Base-by-base conservation (phyloP, 1,140 invertebrate genomes). In the Hypothenemus hampei region DNA sequence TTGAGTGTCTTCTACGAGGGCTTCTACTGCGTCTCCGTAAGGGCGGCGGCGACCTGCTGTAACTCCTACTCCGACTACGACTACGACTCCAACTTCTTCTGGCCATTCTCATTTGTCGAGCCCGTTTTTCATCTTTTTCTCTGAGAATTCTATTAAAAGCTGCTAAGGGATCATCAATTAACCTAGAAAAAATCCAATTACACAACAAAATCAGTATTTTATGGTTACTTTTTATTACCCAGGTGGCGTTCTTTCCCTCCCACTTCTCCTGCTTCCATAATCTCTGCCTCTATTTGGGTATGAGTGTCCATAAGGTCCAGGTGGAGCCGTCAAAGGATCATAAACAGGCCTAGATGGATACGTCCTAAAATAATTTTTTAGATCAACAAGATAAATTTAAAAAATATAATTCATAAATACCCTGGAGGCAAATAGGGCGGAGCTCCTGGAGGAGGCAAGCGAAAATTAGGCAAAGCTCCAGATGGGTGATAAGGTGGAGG, bases 91-190 rank as follows among this genome's bases (percentile, higher is more conserved):
- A 63, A 26, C 67, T 72, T 19, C 70, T 64, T 11, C 68, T 46
- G 15, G 70, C 70, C 24, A 78, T 75, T 16, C 81, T 75, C 13
- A 81, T 75, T 51, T 83, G 83, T 39, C 84, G 75, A 23, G 82
- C 77, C 57, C 81, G 73, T 48, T 83, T 80, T 67, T 84, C 83
- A 69, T 91, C 87, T 73, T 90, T 91, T 69, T 93, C 89, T 53
- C 84, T 77, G 56, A 93, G 77, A 73, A 92, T 87, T 57, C 87
- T 75, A 67, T 91, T 84, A 71, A 93, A 93, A 40, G 86, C 87
- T 68, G 89, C 87, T 58, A 92, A 68, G 7, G 87, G 86, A 72
- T 92, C 88, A 64, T 89, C 84, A 43, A 86, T 85, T n/a, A 81
- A 75, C 18, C 83, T 85, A 61, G 33, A 72, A 45, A 15, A 22